These are phyloP conservation scores for Tyto alba DNA, from an alignment of 2,113 vertebrate genomes.

Conservation along the genomic window DNA sequence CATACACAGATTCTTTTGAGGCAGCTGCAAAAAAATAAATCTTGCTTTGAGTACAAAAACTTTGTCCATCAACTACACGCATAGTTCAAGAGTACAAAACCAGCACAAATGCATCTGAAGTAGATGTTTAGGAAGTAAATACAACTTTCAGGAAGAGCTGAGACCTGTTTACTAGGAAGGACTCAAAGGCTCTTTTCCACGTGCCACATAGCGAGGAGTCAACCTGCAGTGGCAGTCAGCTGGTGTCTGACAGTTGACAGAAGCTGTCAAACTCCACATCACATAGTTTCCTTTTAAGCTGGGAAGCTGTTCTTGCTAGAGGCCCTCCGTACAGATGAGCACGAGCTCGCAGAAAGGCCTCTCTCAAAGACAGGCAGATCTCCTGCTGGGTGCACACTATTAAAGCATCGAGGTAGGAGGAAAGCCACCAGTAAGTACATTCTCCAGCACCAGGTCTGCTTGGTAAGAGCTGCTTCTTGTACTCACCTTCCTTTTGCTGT, in stretches of 20 bases:
- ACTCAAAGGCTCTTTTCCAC: neutral
- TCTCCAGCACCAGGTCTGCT: neutral
- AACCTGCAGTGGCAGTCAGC: neutral
- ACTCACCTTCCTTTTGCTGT: neutral
- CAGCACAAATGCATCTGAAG: neutral
- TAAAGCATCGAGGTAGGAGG: neutral
- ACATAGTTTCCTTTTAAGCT: accelerated
- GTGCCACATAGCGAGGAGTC: accelerated
- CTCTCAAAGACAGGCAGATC: neutral
- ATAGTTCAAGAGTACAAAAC: neutral
- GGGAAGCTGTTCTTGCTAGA: neutral
- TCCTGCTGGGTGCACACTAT: neutral
- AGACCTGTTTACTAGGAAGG: neutral
- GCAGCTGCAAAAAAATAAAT: neutral
- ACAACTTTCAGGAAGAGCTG: neutral
- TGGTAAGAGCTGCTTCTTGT: neutral
- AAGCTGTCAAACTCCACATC: neutral
- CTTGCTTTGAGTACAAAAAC: neutral
- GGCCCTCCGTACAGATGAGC: neutral
- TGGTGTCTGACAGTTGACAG: neutral
- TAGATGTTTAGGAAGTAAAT: neutral
- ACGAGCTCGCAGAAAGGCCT: neutral
- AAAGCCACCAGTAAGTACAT: neutral
- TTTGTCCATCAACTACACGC: neutral
- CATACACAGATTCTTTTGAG: neutral